Percentiles rank a stretch among this genome's conserved stretches.
Conservation (phyloP, 2,888 invertebrate species). For the Lucinisca nassula region DNA sequence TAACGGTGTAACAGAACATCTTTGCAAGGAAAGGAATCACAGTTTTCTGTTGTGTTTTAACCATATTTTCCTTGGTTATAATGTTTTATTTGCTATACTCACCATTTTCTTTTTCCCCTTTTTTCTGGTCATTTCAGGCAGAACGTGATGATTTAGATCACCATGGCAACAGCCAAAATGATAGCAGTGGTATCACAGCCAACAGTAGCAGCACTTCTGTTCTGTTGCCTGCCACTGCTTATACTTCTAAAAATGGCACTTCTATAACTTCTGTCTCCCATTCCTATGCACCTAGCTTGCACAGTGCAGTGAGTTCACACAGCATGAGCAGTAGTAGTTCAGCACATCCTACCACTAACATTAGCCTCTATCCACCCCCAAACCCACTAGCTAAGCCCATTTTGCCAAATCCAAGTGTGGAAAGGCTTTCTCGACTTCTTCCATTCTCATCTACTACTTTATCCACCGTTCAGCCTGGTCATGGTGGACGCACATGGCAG, state of each 20-base stretch:
- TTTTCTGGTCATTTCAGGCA: slow-evolving; percentile 66
- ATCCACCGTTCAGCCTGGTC: slow-evolving; percentile 79
- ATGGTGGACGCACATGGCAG: slow-evolving; percentile 76
- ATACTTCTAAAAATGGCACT: neutral
- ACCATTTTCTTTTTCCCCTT: slow-evolving; percentile 26
- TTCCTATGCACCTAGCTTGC: neutral
- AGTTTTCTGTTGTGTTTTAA: neutral
- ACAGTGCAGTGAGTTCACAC: slow-evolving; percentile 1
- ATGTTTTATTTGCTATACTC: neutral
- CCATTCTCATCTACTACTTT: slow-evolving; percentile 73
- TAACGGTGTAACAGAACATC: no score
- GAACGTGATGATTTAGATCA: slow-evolving; percentile 36
- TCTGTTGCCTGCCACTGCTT: neutral
- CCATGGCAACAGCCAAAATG: slow-evolving; percentile 28
- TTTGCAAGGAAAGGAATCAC: neutral
- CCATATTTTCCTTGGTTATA: neutral
- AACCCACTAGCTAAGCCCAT: slow-evolving; percentile 72
- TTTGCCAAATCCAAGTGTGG: slow-evolving; percentile 58
- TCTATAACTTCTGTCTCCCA: neutral
- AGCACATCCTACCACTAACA: slow-evolving; percentile 67
- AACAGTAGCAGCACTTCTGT: neutral
- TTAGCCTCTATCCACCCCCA: slow-evolving; percentile 71
- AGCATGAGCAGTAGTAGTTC: slow-evolving; percentile 17
- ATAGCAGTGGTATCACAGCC: slow-evolving; percentile 20
- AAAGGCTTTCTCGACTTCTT: slow-evolving; percentile 51